Evolutionary conservation across 1,140 invertebrate species (phyloP).

Genomic region (Drosophila kurseongensis): DNA sequence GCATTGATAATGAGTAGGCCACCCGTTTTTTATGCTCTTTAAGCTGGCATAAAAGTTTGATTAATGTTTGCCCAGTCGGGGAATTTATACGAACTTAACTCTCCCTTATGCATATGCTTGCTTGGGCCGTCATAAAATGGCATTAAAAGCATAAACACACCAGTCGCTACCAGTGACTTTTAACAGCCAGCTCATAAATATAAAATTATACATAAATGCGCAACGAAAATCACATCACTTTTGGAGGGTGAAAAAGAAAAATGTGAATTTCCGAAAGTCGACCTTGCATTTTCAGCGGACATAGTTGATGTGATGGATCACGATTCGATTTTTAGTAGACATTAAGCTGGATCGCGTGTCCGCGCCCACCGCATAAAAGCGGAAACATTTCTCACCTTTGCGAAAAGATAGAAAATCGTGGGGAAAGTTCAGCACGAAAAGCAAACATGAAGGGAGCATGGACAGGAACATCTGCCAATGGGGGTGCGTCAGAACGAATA

Average conservation of each 20-base stretch:
- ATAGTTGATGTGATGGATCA: constrained; percentile 81
- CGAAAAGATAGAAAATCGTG: constrained; percentile 4
- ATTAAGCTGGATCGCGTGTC: constrained; percentile 72
- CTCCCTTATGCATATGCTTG: constrained; percentile 38
- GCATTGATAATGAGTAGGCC: constrained; percentile 74
- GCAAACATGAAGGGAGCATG: constrained; percentile 44
- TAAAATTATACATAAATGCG: constrained; percentile 82
- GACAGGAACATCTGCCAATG: constrained; percentile 45
- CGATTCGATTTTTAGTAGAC: constrained; percentile 83
- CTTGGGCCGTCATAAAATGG: constrained; percentile 61
- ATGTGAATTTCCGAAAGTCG: constrained; percentile 20
- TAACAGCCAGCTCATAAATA: constrained; percentile 79
- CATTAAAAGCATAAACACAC: constrained; percentile 79
- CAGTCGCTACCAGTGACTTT: constrained; percentile 47
- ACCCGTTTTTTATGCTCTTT: constrained; percentile 55
- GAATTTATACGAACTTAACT: constrained; percentile 31
- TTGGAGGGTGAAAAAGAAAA: background rate
- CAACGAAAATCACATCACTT: constrained; percentile 73
- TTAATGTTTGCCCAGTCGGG: constrained; percentile 64
- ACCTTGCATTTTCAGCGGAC: constrained; percentile 47
- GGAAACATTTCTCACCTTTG: constrained; percentile 28
- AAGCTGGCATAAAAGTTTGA: constrained; percentile 69
- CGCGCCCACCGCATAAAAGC: constrained; percentile 44
- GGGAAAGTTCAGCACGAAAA: constrained; percentile 15
- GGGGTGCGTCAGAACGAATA: constrained; percentile 43